Conservation (phyloP, 2,888 invertebrate species). For the Drosophila pegasa region DNA sequence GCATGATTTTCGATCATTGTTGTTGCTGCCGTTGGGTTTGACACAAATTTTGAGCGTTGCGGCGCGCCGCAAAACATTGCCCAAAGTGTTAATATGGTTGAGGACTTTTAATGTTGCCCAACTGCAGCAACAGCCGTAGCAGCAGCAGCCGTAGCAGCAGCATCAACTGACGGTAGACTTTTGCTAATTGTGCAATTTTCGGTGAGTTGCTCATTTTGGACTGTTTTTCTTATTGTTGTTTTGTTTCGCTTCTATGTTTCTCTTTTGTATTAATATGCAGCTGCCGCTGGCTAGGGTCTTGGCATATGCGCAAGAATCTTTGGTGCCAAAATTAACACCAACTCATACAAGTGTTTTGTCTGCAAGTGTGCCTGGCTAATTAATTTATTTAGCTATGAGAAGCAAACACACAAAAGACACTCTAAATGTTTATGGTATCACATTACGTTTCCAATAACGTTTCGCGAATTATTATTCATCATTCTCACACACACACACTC, state of each 20-base stretch:
- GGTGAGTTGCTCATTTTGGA: conserved; percentile 63
- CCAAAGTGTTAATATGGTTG: conserved; percentile 79
- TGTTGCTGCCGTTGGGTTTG: conserved; percentile 56
- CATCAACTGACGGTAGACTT: conserved; percentile 44
- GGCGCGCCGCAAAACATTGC: conserved; percentile 75
- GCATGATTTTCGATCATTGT: conserved; percentile 65
- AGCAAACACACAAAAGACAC: conserved; percentile 42
- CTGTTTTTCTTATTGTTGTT: conserved; percentile 14
- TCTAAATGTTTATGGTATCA: conserved; percentile 75
- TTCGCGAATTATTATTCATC: conserved; percentile 27
- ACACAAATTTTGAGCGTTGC: conserved; percentile 72
- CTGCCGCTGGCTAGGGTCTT: conserved; percentile 26
- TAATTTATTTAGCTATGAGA: conserved; percentile 71
- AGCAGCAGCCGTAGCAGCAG: conserved; percentile 12
- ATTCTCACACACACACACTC: conserved; percentile 42
- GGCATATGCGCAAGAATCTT: conserved; percentile 62
- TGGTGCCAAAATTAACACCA: conserved; percentile 75
- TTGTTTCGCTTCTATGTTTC: neutral
- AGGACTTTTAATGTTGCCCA: conserved; percentile 78
- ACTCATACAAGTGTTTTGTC: conserved; percentile 56
- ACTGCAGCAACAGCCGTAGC: conserved; percentile 31
- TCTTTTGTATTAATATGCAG: conserved; percentile 32
- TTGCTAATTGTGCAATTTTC: conserved; percentile 76
- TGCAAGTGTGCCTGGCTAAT: conserved; percentile 61
- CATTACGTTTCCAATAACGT: conserved; percentile 58